Conservation (phyloP, 2,888 invertebrate species). For the Sceliomorpha sp. region DNA sequence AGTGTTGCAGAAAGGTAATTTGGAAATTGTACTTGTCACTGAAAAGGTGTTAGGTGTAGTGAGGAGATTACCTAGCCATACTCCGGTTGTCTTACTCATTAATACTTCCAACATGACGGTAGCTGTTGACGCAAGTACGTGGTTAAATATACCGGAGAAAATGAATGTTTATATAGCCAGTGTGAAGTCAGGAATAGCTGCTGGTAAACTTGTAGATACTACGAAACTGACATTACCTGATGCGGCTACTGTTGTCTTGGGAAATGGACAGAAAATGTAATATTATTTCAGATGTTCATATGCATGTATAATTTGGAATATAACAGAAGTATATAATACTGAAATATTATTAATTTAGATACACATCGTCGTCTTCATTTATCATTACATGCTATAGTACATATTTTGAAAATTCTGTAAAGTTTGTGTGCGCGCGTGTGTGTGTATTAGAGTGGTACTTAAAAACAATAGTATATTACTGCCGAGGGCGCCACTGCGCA, state of each 20-base stretch:
- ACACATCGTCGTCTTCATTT: too few species aligned
- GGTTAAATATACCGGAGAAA: conserved; percentile 57
- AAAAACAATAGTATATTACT: too few species aligned
- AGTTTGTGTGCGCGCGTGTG: too few species aligned
- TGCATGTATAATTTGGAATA: too few species aligned
- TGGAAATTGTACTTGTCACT: conserved; percentile 67
- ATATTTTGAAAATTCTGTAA: too few species aligned
- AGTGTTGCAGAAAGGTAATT: conserved; percentile 79
- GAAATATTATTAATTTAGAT: too few species aligned
- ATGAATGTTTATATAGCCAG: conserved; percentile 59
- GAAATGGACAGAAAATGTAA: not conserved
- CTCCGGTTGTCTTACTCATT: conserved; percentile 58
- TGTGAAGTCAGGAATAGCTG: conserved; percentile 51
- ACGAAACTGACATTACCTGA: conserved; percentile 50
- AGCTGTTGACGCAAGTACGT: conserved; percentile 54
- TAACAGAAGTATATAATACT: too few species aligned
- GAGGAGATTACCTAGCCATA: conserved; percentile 41
- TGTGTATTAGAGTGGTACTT: too few species aligned
- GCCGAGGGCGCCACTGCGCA: too few species aligned
- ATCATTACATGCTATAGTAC: too few species aligned
- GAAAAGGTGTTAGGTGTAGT: conserved; percentile 63
- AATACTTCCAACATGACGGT: conserved; percentile 52
- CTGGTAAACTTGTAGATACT: conserved; percentile 41
- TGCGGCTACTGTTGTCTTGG: conserved; percentile 56
- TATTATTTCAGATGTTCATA: too few species aligned